Evolutionary conservation across 2,888 invertebrate genomes (phyloP).

Genomic region (Brenthis ino): DNA sequence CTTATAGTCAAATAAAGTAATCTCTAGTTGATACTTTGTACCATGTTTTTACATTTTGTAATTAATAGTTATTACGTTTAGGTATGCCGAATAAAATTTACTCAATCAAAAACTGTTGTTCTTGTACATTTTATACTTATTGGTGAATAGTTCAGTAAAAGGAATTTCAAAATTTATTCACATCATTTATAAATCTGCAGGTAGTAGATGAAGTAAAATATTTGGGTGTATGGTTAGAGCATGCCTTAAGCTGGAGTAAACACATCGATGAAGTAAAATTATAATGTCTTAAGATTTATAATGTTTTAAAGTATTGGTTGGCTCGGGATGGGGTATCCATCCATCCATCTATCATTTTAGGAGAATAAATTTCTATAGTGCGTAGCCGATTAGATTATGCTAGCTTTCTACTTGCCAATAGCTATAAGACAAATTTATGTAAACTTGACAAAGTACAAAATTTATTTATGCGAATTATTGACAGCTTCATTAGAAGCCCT

Average conservation of each 20-base stretch:
- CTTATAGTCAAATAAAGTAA: no score
- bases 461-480: no score
- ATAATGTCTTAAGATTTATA: not conserved
- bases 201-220: no score
- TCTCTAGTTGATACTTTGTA: constrained; percentile 8
- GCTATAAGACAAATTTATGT: constrained; percentile 30
- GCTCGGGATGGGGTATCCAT: constrained; percentile 42
- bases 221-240: no score
- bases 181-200: no score
- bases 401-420: constrained; percentile 37
- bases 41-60: constrained; percentile 25
- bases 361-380: constrained; percentile 42
- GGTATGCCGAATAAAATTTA: constrained; percentile 10
- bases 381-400: constrained; percentile 44
- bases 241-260: no score
- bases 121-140: no score
- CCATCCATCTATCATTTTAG: constrained; percentile 43
- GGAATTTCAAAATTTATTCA: no score
- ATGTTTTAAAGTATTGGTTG: constrained; percentile 23
- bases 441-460: constrained; percentile 34
- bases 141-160: no score
- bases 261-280: no score
- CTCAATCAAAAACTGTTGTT: not conserved
- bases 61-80: not conserved
- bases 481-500: no score